Evolutionary conservation across 2,888 invertebrate species (phyloP), one percentile per base, ranked within the genome.

Genomic region (Ectobius pallidus): DNA sequence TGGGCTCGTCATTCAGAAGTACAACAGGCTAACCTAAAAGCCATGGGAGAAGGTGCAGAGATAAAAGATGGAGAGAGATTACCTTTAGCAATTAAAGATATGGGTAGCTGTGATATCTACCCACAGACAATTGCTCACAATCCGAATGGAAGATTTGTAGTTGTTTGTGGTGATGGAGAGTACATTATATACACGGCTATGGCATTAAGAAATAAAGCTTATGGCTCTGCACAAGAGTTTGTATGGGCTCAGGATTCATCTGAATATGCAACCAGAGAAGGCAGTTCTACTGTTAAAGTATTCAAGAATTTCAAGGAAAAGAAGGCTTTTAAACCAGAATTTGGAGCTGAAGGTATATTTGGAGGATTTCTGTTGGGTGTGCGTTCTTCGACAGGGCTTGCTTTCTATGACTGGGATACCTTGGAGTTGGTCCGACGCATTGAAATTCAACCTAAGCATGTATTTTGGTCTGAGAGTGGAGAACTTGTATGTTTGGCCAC

Each of bases 181-280:
- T 99, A 98, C 83, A 99, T 99, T 65, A 99, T 99, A 79, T 99
- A 99, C 86, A 99, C 99, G 0, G 97, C 99, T 0, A 98, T 99
- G 97, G 99, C 99, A 0, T 85, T 99, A 76, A 87, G 99, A 69
- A 99, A 99, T 84, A 99, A 99, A 82, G 97, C 97, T 1, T 99
- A 99, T 81, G 99, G 99, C 0, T 92, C 95, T 14, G 99, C 98
- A 0, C 95, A 97, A 79, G 99, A 99, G 85, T 99, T 99, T 82
- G 99, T 99, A 0, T 99, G 99, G 99, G 96, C 97, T 0, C 88
- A 92, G 65, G 99, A 99, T 82, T 96, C 97, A 39, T 96, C 96
- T 58, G 95, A 98, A 78, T 94, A 94, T 79, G 94, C 94, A 0
- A 93, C 92, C 0, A 85, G 96, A 22, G 99, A 99, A 83, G 94